phyloP scores from a whole-genome alignment of 1,140 invertebrate species.

The Xylocopa sonorina region DNA sequence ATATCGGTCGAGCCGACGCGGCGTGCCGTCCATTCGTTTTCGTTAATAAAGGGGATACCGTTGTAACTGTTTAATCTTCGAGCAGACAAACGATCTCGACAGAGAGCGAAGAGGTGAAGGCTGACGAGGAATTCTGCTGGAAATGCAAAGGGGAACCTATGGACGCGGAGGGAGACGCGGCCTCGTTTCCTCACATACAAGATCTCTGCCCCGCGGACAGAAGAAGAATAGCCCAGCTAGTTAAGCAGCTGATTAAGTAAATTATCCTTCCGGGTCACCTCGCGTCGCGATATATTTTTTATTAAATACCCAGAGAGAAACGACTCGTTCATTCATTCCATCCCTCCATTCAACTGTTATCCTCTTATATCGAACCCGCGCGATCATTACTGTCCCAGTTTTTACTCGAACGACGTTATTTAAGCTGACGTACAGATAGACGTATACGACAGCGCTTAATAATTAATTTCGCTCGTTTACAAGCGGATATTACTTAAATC shows the following conservation, averaged over 20 bases:
- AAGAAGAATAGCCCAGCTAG: slow-evolving; percentile 67
- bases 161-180: slow-evolving; percentile 22
- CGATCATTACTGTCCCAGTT: neutral
- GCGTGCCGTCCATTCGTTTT: slow-evolving; percentile 1
- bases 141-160: slow-evolving; percentile 59
- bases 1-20: neutral
- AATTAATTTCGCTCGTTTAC: too few relatives aligned
- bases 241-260: slow-evolving; percentile 68
- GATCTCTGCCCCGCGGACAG: slow-evolving; percentile 70
- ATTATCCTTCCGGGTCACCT: neutral
- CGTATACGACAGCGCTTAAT: too few relatives aligned
- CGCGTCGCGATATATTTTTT: neutral
- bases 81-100: slow-evolving; percentile 55
- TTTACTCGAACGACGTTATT: neutral
- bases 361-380: neutral
- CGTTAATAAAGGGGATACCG: slow-evolving; percentile 8
- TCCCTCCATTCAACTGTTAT: too few relatives aligned
- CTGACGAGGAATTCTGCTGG: slow-evolving; percentile 49
- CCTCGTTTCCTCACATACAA: slow-evolving; percentile 61
- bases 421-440: neutral
- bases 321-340: neutral
- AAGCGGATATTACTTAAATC: too few relatives aligned
- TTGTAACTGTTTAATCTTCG: slow-evolving; percentile 47
- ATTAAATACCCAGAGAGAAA: neutral
- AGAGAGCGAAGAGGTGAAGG: slow-evolving; percentile 57